phyloP scores from a whole-genome alignment of 2,888 invertebrate genomes.

The Metacarcinus magister region DNA sequence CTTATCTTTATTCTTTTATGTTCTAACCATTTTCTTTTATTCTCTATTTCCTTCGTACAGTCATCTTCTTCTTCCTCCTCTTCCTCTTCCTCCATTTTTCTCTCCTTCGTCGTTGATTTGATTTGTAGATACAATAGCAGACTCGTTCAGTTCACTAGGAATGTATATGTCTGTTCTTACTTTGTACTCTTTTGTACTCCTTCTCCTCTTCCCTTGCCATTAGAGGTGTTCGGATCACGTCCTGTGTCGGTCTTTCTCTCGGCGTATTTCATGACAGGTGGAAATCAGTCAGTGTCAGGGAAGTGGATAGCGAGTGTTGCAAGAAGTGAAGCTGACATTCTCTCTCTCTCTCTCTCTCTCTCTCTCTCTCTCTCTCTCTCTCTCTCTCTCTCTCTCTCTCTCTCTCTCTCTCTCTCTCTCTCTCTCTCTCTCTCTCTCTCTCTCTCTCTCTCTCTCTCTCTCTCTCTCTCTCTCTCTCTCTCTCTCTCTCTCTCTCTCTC shows the following conservation, averaged over 20 bases:
- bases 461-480: conserved; percentile 7
- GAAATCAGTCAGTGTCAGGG: conserved; percentile 8
- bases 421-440: conserved; percentile 26
- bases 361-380: conserved; percentile 44
- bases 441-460: conserved; percentile 13
- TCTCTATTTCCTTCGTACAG: background rate
- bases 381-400: conserved; percentile 44
- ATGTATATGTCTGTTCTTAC: too few species aligned
- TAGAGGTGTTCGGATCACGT: background rate
- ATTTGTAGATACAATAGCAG: too few species aligned
- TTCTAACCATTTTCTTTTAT: background rate
- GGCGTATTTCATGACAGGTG: background rate
- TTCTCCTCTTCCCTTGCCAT: background rate
- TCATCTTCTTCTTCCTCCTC: background rate
- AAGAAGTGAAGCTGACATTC: background rate
- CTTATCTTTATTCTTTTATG: background rate
- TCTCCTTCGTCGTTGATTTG: too few species aligned
- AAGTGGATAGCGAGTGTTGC: background rate
- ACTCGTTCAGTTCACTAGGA: background rate
- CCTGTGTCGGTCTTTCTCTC: background rate
- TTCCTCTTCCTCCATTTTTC: background rate
- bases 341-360: too few species aligned
- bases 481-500: too few species aligned
- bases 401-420: conserved; percentile 42
- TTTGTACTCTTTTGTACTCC: background rate